Base-by-base conservation (phyloP, 2,888 invertebrate genomes). In the Sphecodes monilicornis region DNA sequence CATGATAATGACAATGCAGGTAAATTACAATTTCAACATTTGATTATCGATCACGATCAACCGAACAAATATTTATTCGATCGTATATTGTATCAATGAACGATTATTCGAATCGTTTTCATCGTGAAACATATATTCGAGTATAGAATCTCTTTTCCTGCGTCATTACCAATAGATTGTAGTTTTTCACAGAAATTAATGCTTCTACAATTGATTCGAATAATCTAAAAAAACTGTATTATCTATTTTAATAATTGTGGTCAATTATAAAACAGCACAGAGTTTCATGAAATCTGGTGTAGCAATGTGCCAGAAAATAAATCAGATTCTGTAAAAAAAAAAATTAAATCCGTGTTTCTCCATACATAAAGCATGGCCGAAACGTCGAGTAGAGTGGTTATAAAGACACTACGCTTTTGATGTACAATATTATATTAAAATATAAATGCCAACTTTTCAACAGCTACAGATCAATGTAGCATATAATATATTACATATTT, bases 381-480 rank as follows among this genome's bases (percentile, higher is more conserved):
- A 16, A 29, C 60, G 60, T 29, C 26, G 11, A 74, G 26, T 43
- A 69, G 73, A 77, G 32, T 83, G 90, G 80, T 69, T 77, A 50
- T 77, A 70, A 78, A 87, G 54, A 83, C 64, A 39, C 70, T 43
- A 22, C 16, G 60, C 39, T 70, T 84, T 80, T 57, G 66, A 69
- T 70, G 54, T 78, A 82, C 91, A 89, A 87, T 92, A 90, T 94
- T 93, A 90, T 94, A 94, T 93, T 94, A 94, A 94, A 94, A 94
- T 94, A 94, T 93, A 94, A 94, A 94, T 92, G 92, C 91, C 92
- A 91, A 92, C 91, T 92, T 89, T 88, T 91, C 91, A 90, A 91
- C 90, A 88, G 86, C 86, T 92, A 90, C 83, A 90, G 80, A 79
- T 85, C 86, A 86, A 88, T 89, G 87, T 85, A 86, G 87, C 86